Evolutionary conservation across 2,888 invertebrate species (phyloP), one percentile per base, ranked within the genome.

Genomic region (Entomobrya multifasciata): DNA sequence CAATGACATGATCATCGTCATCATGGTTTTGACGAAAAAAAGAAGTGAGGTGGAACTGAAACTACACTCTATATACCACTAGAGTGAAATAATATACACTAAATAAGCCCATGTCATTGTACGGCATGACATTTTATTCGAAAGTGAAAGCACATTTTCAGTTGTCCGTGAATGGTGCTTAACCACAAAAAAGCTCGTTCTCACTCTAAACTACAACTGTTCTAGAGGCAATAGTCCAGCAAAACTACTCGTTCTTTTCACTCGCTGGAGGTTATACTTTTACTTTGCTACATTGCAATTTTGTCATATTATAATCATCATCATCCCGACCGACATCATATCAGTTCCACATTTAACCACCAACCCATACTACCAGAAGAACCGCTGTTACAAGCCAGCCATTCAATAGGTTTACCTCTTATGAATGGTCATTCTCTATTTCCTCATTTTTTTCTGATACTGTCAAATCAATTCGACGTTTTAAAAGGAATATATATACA

Each of bases 151-250:
- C 80, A 70, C 70, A 70, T 70, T 55, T 80, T 30, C 80, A 67
- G 80, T 80, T 80, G 70, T 80, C 70, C 55, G 22, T 57, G 80
- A 80, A 52, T 62, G 79, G 52, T 65, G 49, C 79, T 79, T 79
- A 79, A 79, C 79, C 79, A 65, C 79, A 79, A 79, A 79, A 76
- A 79, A 65, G 44, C 79, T 79, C 79, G 62, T 79, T 79, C 44
- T 65, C 79, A 62, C 65, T 79, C 65, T 49, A 65, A 44, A 79
- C 62, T 55, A 49, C 65, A 65, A 20, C 41, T n/a, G 22, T 65
- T 60, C 65, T 79, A 27, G 49, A 49, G 49, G 62, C 79, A 79
- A 65, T 79, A 79, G 30, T 47, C 44, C 13, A 15, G 41, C 6
- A 65, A 36, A 65, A 65, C 65, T 65, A 41, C 25, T 25, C n/a